Percentiles rank a stretch among this genome's conserved stretches.
Conservation (phyloP, 2,888 invertebrate species). For the Eupithecia subfuscata region DNA sequence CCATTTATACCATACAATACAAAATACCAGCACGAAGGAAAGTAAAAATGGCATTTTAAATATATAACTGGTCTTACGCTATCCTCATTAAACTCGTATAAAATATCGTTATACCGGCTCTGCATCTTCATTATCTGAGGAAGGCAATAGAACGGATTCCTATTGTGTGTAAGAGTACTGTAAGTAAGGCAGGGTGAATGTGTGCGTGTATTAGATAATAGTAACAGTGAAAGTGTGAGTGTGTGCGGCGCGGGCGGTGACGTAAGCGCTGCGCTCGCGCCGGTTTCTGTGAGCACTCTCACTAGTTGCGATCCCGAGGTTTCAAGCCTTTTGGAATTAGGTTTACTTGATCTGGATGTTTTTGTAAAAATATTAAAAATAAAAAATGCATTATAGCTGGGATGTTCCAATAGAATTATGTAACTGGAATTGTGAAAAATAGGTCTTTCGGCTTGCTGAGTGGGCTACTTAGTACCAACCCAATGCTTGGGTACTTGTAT, state of each 20-base stretch:
- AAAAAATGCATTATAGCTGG: no score
- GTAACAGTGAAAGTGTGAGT: constrained; percentile 81
- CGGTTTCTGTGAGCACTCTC: constrained; percentile 65
- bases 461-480: no score
- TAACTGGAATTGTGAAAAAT: no score
- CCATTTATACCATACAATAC: constrained; percentile 11
- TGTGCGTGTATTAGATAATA: constrained; percentile 77
- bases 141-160: constrained; percentile 63
- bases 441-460: no score
- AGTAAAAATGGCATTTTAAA: constrained; percentile 34
- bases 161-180: constrained; percentile 79
- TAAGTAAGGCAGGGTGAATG: constrained; percentile 79
- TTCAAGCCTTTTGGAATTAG: background rate
- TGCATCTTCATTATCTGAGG: constrained; percentile 46
- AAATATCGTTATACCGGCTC: constrained; percentile 32
- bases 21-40: constrained; percentile 15
- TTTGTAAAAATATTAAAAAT: background rate
- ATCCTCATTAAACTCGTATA: constrained; percentile 33
- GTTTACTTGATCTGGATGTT: background rate
- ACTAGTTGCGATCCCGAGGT: constrained; percentile 48
- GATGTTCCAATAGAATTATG: no score
- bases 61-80: constrained; percentile 13
- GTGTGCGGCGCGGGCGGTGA: constrained; percentile 75
- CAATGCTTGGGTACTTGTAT: no score
- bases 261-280: constrained; percentile 64